A percentile compares a stretch with the other conserved stretches of the same genome.
Evolutionary conservation across 2,113 vertebrate species (phyloP).

Genomic region (Cinclus mexicanus): DNA sequence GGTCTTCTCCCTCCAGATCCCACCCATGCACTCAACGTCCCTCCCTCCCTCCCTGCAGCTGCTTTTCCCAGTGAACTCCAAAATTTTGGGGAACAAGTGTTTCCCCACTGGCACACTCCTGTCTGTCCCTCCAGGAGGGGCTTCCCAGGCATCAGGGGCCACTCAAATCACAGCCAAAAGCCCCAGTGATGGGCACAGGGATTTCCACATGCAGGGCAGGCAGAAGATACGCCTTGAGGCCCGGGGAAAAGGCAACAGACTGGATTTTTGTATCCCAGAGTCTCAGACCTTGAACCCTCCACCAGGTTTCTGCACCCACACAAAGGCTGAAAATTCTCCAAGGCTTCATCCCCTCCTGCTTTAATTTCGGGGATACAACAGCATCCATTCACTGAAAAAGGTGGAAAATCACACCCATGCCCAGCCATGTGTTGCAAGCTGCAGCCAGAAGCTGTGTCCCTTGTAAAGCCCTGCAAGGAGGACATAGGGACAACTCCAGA

Average conservation of each 20-base stretch:
- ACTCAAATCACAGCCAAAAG: neutral
- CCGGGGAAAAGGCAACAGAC: neutral
- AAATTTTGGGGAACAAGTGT: fast-evolving
- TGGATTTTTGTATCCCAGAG: neutral
- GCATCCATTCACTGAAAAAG: neutral
- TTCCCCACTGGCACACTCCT: fast-evolving
- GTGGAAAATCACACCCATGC: neutral
- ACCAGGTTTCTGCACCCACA: fast-evolving
- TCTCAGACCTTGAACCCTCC: neutral
- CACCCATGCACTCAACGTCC: neutral
- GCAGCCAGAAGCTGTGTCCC: neutral
- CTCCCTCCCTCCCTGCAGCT: neutral
- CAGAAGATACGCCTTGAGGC: neutral
- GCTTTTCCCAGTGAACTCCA: neutral
- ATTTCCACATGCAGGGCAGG: neutral
- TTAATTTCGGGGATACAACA: neutral
- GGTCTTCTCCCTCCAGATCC: neutral
- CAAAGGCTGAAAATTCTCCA: neutral
- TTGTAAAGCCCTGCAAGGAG: neutral
- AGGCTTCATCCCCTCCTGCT: neutral
- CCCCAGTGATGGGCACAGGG: fast-evolving
- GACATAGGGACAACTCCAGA: neutral
- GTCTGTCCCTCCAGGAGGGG: neutral
- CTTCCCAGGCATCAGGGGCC: neutral
- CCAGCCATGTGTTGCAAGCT: fast-evolving